A percentile compares a stretch with the other conserved stretches of the same genome.
Conservation (phyloP, 35 echinoderm and acorn worm genomes). For the Lytechinus variegatus region DNA sequence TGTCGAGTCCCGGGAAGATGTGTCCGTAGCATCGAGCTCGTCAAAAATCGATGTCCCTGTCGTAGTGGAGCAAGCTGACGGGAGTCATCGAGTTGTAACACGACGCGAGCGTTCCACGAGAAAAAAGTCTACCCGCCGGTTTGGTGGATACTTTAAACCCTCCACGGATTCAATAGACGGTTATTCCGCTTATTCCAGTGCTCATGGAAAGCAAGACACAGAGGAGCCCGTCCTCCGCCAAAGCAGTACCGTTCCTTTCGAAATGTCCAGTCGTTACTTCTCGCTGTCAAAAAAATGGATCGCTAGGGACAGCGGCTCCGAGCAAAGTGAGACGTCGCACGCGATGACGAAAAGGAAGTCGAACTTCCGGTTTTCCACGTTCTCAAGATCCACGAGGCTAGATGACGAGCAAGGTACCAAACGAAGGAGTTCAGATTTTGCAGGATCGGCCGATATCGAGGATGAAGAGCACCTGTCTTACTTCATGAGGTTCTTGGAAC, state of each 20-base stretch:
- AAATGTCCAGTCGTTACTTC: slow-evolving; percentile 2
- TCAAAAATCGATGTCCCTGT: neutral
- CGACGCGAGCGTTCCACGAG: too few relatives aligned
- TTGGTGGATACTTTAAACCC: neutral
- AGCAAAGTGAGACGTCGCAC: neutral
- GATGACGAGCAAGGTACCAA: neutral
- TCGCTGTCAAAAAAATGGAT: neutral
- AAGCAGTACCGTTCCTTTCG: neutral
- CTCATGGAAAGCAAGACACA: neutral
- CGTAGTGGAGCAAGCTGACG: slow-evolving; percentile 17
- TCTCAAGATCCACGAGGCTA: neutral
- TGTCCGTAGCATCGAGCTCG: neutral
- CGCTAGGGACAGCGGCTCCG: neutral
- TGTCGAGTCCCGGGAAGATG: neutral
- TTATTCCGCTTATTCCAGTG: neutral
- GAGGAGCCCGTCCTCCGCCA: neutral
- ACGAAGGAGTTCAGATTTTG: neutral
- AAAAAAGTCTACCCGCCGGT: neutral
- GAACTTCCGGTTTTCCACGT: neutral
- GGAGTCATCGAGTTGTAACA: neutral
- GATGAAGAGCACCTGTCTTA: neutral
- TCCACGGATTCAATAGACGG: neutral
- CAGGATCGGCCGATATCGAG: neutral
- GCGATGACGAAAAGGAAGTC: slow-evolving; percentile 12
- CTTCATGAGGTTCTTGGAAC: neutral